Evolutionary conservation across 2,797 vertebrate genomes (phyloP).

Genomic region (Petrocephalus sullivani): DNA sequence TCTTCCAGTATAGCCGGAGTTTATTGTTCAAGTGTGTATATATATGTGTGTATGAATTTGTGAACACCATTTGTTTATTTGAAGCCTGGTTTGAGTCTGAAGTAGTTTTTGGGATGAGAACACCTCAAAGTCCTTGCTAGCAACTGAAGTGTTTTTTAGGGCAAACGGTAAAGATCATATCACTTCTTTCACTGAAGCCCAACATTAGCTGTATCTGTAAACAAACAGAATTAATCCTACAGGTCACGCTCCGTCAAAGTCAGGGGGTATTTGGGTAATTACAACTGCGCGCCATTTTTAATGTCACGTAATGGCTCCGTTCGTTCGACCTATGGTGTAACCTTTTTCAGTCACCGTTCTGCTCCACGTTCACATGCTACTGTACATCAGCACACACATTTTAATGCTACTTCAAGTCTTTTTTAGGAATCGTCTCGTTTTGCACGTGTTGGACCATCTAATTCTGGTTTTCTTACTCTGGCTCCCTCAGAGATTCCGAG

Average conservation of each 20-base stretch:
- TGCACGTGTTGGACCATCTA: background rate
- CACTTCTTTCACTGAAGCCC: background rate
- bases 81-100: slow-evolving; percentile 19
- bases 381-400: background rate
- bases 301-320: background rate
- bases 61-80: slow-evolving; percentile 20
- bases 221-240: slow-evolving; percentile 13
- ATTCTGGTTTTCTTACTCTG: background rate
- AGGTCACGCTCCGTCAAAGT: background rate
- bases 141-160: background rate
- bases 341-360: background rate
- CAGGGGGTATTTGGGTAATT: background rate
- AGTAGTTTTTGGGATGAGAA: background rate
- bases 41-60: background rate
- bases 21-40: background rate
- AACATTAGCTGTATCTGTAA: slow-evolving; percentile 16
- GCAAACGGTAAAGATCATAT: slow-evolving; percentile 12
- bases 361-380: background rate
- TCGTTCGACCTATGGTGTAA: background rate
- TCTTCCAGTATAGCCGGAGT: slow-evolving; percentile 55
- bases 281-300: background rate
- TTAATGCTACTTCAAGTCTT: background rate
- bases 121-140: slow-evolving; percentile 12
- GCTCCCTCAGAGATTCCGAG: background rate
- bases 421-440: background rate